phyloP scores from a whole-genome alignment of 2,797 vertebrate genomes.

The Gastrophryne carolinensis region DNA sequence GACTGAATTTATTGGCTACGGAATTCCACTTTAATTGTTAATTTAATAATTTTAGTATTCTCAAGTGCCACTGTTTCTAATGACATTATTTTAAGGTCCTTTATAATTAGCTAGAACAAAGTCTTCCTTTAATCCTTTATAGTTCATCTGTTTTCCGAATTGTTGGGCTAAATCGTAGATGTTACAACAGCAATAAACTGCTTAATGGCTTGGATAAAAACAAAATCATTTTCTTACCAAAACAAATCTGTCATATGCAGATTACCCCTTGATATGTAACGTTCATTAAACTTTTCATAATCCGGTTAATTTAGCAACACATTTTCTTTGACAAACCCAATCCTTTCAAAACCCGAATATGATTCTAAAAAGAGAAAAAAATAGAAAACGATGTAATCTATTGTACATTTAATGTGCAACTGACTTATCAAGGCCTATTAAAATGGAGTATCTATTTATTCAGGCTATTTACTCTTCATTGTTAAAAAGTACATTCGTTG shows the following conservation, averaged over 20 bases:
- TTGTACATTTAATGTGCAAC: conserved; percentile 17
- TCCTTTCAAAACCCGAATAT: background rate
- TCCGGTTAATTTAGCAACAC: conserved; percentile 12
- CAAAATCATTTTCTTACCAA: background rate
- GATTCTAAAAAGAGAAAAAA: no score
- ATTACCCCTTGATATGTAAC: conserved; percentile 21
- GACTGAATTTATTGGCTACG: no score
- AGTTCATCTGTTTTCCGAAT: conserved; percentile 16
- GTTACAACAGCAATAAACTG: conserved; percentile 5
- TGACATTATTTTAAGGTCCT: background rate
- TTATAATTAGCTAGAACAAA: conserved; percentile 24
- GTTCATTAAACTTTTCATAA: conserved; percentile 28
- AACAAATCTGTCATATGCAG: conserved; percentile 7
- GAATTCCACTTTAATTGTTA: no score
- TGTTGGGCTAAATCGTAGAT: background rate
- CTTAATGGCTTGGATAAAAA: conserved; percentile 25
- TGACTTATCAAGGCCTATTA: conserved; percentile 20
- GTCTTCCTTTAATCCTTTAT: conserved; percentile 11
- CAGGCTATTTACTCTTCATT: conserved; percentile 27
- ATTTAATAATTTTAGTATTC: no score
- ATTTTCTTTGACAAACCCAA: background rate
- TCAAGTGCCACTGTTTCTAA: background rate
- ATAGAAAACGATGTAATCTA: background rate
- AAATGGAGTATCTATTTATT: conserved; percentile 11
- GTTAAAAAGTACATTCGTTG: conserved; percentile 9